These are phyloP conservation scores for Drosophila algonquin DNA, from an alignment of 2,888 invertebrate genomes.

Conservation along the genomic window DNA sequence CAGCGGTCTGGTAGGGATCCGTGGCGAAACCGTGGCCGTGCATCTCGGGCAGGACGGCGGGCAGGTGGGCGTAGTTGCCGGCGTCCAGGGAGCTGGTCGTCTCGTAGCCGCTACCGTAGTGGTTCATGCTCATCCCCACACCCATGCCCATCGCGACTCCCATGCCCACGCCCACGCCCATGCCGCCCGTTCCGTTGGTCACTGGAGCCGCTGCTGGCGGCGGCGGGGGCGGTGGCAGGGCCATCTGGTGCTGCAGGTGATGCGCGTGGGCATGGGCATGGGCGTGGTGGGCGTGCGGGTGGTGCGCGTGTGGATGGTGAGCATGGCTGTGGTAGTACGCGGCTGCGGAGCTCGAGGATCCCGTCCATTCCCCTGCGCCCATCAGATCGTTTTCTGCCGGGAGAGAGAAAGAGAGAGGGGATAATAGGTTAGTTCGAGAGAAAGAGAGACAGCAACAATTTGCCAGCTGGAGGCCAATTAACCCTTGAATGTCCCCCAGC, in stretches of 20 bases:
- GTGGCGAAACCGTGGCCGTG: conserved; percentile 85
- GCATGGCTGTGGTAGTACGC: conserved; percentile 60
- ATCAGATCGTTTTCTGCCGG: conserved; percentile 86
- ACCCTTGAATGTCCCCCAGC: conserved; percentile 25
- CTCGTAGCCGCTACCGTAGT: conserved; percentile 82
- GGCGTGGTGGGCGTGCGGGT: conserved; percentile 45
- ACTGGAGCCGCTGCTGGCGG: conserved; percentile 83
- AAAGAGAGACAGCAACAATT: too few species aligned
- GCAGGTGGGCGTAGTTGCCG: conserved; percentile 85
- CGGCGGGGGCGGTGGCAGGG: conserved; percentile 84
- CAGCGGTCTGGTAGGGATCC: conserved; percentile 82
- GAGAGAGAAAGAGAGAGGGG: neutral
- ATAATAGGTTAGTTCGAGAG: neutral
- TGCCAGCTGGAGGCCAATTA: conserved; percentile 46
- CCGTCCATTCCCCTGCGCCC: conserved; percentile 87
- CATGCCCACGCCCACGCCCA: conserved; percentile 28
- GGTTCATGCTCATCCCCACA: conserved; percentile 68
- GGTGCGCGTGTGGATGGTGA: conserved; percentile 56
- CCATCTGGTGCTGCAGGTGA: conserved; percentile 76
- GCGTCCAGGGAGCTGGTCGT: conserved; percentile 59
- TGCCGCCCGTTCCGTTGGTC: conserved; percentile 37
- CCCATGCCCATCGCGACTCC: conserved; percentile 71
- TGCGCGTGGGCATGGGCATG: conserved; percentile 50
- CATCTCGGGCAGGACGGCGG: conserved; percentile 86
- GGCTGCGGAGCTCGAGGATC: conserved; percentile 83